Evolutionary conservation across 2,113 vertebrate genomes (phyloP).

Genomic region (Cacatua alba): DNA sequence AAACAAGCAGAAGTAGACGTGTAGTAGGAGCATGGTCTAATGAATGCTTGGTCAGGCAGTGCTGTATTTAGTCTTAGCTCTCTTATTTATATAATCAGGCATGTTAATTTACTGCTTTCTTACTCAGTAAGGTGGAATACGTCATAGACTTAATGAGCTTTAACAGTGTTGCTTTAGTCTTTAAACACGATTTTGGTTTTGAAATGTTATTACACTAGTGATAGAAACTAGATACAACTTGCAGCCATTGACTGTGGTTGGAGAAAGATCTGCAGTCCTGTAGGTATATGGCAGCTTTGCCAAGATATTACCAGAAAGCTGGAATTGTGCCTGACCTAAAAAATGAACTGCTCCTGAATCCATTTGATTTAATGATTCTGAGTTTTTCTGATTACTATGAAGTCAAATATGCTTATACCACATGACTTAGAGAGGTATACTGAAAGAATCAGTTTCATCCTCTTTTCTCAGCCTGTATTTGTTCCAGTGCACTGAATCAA

Average conservation of each 20-base stretch:
- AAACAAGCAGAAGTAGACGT: neutral
- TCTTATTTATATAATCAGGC: neutral
- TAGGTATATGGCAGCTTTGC: neutral
- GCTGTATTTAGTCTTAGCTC: neutral
- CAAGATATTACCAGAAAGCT: neutral
- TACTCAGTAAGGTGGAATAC: neutral
- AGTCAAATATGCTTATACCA: neutral
- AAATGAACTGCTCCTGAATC: neutral
- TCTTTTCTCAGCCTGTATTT: neutral
- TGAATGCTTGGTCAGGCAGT: neutral
- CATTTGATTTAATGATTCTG: neutral
- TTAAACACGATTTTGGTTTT: neutral
- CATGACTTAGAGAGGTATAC: neutral
- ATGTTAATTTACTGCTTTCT: neutral
- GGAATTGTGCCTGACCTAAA: neutral
- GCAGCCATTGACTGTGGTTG: neutral
- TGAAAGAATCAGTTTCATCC: neutral
- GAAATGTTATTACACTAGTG: neutral
- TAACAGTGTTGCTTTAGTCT: neutral
- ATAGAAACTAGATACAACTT: neutral
- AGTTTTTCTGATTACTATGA: neutral
- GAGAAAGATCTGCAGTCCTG: neutral
- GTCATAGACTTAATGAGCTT: neutral
- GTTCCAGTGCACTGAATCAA: neutral
- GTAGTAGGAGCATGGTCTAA: neutral